A percentile compares a stretch with the other conserved stretches of the same genome.
Conservation (phyloP, 2,797 vertebrate genomes). For the Epinephelus coioides region DNA sequence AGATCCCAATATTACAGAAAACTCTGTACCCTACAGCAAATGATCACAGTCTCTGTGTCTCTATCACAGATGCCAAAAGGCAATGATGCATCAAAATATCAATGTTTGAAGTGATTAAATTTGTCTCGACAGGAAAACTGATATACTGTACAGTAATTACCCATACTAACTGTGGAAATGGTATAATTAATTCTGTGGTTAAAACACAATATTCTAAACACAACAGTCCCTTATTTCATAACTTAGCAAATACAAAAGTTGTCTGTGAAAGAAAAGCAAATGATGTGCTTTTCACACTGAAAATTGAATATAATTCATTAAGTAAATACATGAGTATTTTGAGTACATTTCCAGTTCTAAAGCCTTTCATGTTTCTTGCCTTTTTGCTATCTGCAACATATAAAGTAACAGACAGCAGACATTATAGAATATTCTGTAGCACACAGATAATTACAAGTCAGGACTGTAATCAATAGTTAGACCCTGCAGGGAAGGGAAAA, state of each 20-base stretch:
- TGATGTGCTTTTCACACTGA: too few species aligned
- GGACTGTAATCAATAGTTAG: constrained; percentile 28
- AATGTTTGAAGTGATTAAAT: constrained; percentile 38
- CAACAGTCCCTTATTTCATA: neutral
- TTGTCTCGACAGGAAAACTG: constrained; percentile 10
- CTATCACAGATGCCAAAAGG: constrained; percentile 50
- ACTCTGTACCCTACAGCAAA: constrained; percentile 49
- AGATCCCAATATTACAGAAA: constrained; percentile 48
- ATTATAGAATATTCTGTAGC: constrained; percentile 1
- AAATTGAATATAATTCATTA: neutral
- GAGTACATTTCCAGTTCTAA: neutral
- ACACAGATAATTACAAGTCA: constrained; percentile 17
- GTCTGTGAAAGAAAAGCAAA: neutral
- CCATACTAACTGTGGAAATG: neutral
- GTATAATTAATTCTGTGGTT: neutral
- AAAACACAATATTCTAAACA: neutral
- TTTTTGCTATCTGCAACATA: neutral
- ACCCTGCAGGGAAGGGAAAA: constrained; percentile 20
- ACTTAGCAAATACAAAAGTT: neutral
- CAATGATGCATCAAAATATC: constrained; percentile 54
- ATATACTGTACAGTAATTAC: constrained; percentile 6
- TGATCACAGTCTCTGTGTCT: constrained; percentile 49
- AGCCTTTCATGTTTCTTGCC: neutral
- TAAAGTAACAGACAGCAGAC: neutral
- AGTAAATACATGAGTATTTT: neutral